Conservation (phyloP, 2,888 invertebrate species). For the Kryphioiulus occultus region DNA sequence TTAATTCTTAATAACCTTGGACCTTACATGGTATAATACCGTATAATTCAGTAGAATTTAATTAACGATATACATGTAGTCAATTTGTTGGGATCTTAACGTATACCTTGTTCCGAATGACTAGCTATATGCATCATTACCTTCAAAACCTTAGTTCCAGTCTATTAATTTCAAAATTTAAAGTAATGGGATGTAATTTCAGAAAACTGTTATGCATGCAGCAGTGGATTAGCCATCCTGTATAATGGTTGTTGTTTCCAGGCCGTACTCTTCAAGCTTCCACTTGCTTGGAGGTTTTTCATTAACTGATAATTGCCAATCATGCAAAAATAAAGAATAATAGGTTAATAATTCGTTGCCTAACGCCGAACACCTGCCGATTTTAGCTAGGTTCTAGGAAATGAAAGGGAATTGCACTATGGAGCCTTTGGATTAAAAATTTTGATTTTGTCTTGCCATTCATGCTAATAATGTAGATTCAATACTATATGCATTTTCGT, state of each 20-base stretch:
- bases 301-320: not conserved
- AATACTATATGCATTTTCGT: not conserved
- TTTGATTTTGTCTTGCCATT: not conserved
- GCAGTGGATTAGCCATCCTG: not conserved
- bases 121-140: not conserved
- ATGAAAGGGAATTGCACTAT: not conserved
- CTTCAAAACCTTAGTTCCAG: not conserved
- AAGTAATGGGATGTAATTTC: not conserved
- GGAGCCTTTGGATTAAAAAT: not conserved
- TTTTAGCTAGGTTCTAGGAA: not conserved
- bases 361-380: not conserved
- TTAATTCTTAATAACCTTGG: too few relatives aligned
- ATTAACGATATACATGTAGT: too few relatives aligned
- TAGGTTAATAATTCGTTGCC: not conserved
- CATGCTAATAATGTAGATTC: not conserved
- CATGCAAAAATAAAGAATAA: not conserved
- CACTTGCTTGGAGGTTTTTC: not conserved
- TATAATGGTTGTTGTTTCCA: not conserved
- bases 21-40: too few relatives aligned
- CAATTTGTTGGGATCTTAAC: too few relatives aligned
- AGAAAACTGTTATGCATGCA: not conserved
- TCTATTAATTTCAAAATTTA: not conserved
- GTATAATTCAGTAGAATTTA: too few relatives aligned
- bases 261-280: too few relatives aligned
- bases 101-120: too few relatives aligned